phyloP scores from a whole-genome alignment of 2,888 invertebrate species.

The Boloria euphrosyne region DNA sequence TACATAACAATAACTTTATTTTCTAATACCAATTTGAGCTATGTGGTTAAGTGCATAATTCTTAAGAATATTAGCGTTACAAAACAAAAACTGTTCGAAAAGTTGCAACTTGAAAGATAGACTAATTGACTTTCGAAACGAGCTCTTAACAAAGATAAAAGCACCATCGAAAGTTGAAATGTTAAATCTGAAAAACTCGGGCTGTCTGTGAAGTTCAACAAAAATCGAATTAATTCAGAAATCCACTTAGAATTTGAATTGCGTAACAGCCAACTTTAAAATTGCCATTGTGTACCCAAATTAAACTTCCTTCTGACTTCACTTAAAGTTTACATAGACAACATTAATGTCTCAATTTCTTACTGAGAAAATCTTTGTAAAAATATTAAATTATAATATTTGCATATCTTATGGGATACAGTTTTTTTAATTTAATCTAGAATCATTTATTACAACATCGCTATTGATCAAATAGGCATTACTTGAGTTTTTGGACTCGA shows the following conservation, averaged over 20 bases:
- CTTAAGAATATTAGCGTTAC: constrained; percentile 15
- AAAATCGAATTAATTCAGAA: constrained; percentile 71
- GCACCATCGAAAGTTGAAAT: constrained; percentile 49
- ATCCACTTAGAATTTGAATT: constrained; percentile 69
- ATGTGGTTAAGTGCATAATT: neutral
- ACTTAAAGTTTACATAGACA: constrained; percentile 53
- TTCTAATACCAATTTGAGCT: neutral
- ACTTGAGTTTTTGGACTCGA: too few relatives aligned
- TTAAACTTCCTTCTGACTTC: constrained; percentile 57
- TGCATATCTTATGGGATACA: neutral
- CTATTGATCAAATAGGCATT: too few relatives aligned
- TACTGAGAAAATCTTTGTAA: constrained; percentile 29
- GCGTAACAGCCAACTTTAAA: constrained; percentile 64
- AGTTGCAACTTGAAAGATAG: constrained; percentile 24
- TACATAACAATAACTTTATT: neutral
- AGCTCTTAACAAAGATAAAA: constrained; percentile 50
- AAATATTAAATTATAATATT: neutral
- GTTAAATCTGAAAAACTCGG: constrained; percentile 56
- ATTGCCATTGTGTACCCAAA: constrained; percentile 69
- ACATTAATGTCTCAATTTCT: constrained; percentile 48
- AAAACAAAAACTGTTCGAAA: constrained; percentile 9
- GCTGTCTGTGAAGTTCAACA: constrained; percentile 63
- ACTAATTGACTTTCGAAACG: constrained; percentile 38
- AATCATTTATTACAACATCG: neutral
- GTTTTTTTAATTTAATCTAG: neutral